phyloP scores from a whole-genome alignment of 2,797 vertebrate genomes.

The Coranthus polyacanthus region DNA sequence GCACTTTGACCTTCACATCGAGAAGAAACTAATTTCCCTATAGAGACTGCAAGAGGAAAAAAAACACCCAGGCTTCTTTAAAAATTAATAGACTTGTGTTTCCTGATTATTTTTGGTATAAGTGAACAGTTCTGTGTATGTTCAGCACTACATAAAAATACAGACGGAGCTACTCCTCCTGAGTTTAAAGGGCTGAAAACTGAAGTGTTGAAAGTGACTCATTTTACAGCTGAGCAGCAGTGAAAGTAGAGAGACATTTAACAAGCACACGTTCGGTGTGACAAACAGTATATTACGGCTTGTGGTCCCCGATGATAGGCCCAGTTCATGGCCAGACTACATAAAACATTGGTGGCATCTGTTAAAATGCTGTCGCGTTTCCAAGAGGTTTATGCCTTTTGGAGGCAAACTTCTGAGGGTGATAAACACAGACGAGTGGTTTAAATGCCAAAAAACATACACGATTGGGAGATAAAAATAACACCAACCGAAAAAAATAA shows the following conservation, averaged over 20 bases:
- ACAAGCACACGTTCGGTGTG: conserved; percentile 32
- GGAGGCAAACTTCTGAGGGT: conserved; percentile 38
- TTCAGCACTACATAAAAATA: neutral
- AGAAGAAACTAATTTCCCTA: conserved; percentile 34
- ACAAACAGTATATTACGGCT: conserved; percentile 41
- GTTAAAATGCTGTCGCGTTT: conserved; percentile 49
- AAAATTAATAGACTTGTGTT: conserved; percentile 40
- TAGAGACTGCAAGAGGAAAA: conserved; percentile 14
- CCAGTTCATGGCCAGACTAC: conserved; percentile 50
- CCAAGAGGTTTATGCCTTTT: conserved; percentile 49
- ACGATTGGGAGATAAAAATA: conserved; percentile 17
- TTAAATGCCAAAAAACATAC: conserved; percentile 31
- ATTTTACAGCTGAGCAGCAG: conserved; percentile 29
- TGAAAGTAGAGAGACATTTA: conserved; percentile 25
- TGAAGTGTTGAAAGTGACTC: conserved; percentile 22
- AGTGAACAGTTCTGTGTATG: neutral
- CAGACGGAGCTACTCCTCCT: neutral
- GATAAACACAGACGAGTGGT: conserved; percentile 23
- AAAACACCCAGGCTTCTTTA: conserved; percentile 23
- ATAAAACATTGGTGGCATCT: conserved; percentile 51
- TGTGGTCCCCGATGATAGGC: conserved; percentile 26
- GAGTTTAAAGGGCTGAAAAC: conserved; percentile 10
- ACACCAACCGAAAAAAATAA: too few relatives aligned
- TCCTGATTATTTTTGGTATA: conserved; percentile 6
- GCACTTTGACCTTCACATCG: conserved; percentile 37